Evolutionary conservation across 1,140 invertebrate genomes (phyloP).

Genomic region (Drosophila pandora): DNA sequence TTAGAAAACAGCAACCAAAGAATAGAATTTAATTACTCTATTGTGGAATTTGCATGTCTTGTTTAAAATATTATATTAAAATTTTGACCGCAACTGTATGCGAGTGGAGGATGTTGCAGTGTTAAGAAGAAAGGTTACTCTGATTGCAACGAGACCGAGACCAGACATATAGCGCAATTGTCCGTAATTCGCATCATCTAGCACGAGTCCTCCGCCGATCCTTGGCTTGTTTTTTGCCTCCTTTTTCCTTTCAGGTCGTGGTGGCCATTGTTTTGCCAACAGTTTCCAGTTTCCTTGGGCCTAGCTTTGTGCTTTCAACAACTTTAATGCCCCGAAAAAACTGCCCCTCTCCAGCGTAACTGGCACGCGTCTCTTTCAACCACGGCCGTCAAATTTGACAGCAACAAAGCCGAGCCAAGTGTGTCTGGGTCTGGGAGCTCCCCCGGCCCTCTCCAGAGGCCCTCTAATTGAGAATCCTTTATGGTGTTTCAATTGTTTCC

Average conservation of each 20-base stretch:
- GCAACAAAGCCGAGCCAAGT: slow-evolving; percentile 58
- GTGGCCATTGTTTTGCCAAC: slow-evolving; percentile 51
- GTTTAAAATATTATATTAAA: no score
- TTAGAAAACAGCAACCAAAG: no score
- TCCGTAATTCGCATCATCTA: slow-evolving; percentile 72
- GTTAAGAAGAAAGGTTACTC: slow-evolving; percentile 55
- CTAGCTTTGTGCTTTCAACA: slow-evolving; percentile 38
- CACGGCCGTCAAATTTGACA: slow-evolving; percentile 82
- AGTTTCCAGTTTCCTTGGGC: slow-evolving; percentile 39
- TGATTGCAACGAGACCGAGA: slow-evolving; percentile 40
- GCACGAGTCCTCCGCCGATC: slow-evolving; percentile 27
- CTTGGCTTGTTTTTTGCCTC: slow-evolving; percentile 27
- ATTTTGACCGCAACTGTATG: background rate
- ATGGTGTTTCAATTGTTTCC: slow-evolving; percentile 82
- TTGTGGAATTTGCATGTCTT: no score
- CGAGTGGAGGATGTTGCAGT: slow-evolving; percentile 2
- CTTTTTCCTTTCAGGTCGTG: slow-evolving; percentile 30
- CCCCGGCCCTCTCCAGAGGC: background rate
- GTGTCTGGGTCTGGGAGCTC: slow-evolving; percentile 47
- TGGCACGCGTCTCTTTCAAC: slow-evolving; percentile 76
- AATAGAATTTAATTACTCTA: no score
- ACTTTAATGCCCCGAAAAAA: slow-evolving; percentile 61
- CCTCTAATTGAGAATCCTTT: slow-evolving; percentile 81
- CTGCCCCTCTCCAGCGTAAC: slow-evolving; percentile 26
- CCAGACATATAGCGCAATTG: slow-evolving; percentile 53